phyloP scores from a whole-genome alignment of 2,797 vertebrate species.

The Scolopax bukidnonensis region DNA sequence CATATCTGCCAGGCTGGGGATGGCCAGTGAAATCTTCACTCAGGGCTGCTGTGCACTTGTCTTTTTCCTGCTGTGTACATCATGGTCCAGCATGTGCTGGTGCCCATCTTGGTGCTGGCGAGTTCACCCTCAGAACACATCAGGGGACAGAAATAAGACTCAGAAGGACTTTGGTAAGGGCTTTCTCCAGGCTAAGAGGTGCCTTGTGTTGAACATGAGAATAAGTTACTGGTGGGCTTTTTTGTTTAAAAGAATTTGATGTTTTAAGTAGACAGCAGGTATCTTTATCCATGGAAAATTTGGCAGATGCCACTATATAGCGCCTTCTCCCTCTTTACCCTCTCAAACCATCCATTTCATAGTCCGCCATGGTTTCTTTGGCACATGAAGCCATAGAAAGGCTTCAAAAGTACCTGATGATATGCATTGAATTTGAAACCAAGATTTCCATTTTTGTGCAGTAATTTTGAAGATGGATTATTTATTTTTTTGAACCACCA shows the following conservation, averaged over 20 bases:
- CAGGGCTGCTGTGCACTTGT: background rate
- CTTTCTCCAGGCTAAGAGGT: background rate
- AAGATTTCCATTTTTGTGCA: background rate
- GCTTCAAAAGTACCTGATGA: background rate
- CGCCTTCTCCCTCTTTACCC: background rate
- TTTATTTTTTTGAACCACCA: background rate
- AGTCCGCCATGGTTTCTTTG: background rate
- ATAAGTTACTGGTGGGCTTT: background rate
- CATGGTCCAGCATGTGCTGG: fast-evolving
- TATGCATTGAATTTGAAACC: background rate
- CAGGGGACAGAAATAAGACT: background rate
- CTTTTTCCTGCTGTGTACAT: fast-evolving
- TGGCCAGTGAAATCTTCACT: background rate
- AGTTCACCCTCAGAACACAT: background rate
- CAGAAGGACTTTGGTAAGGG: background rate
- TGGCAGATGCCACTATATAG: background rate
- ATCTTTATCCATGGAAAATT: background rate
- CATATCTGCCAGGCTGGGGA: background rate
- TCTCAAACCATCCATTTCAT: background rate
- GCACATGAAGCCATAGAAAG: background rate
- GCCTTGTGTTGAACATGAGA: background rate
- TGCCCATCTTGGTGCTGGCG: background rate
- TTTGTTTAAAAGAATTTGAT: background rate
- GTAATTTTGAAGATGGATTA: background rate
- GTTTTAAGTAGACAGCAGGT: background rate